Evolutionary conservation across 2,797 vertebrate species (phyloP), one percentile per base, ranked within the genome.

Genomic region (Tiaroga cobitis): DNA sequence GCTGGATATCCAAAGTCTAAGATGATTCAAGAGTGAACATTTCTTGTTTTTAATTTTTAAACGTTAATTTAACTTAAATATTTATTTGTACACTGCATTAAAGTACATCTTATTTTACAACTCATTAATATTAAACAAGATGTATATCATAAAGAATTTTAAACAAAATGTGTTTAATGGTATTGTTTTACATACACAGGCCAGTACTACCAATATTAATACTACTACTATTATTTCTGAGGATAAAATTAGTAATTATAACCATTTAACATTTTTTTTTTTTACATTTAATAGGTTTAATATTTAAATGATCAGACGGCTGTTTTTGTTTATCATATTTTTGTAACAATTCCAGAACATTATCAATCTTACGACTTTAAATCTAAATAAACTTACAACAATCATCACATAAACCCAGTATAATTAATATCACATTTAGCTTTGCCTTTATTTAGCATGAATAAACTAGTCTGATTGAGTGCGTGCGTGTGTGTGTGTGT

Each of bases 41-140:
- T 80, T 68, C 13, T 11, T 80, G 19, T 68, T 80, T 49, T 77
- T 15, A 77, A 61, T 61, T 26, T 78, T 41, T 41, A 78, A 76
- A 54, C 26, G 75, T 39, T 41, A 9, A 39, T 59, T 77, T 16
- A 41, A 15, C 56, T 61, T 39, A 4, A 3, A 41, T 15, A 26
- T 41, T 61, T 61, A 77, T 41, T 39, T 41, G 8, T 39, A 41
- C 54, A 11, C 8, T 77, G 54, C 51, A 26, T 26, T 26, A n/a
- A 26, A 26, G 3, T 5, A 7, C 37, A 78, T 39, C 32, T 61
- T 41, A 61, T 61, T 39, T 61, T 77, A 56, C 21, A 24, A 5
- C 72, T 51, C 26, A 59, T 56, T 41, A 4, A 10, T 18, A 10
- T 77, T 61, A 41, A 9, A 77, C 5, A 5, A 41, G 24, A 41